Conservation (phyloP, 2,113 vertebrate species). For the Dicerorhinus sumatrensis region DNA sequence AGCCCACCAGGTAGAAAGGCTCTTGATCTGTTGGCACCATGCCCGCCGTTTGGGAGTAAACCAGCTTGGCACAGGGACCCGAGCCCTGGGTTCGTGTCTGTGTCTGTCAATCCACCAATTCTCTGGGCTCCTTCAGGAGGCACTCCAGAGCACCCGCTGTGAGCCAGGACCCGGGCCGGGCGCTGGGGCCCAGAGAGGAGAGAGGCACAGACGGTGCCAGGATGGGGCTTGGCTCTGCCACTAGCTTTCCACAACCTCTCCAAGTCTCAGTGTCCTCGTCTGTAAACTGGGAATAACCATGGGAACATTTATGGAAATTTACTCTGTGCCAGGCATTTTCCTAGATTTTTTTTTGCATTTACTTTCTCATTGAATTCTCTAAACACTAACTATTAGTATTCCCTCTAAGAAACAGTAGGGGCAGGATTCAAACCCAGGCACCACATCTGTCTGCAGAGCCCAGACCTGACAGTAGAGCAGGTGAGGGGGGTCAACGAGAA, state of each 20-base stretch:
- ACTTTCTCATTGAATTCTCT: slow-evolving; percentile 32
- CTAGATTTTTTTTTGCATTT: neutral
- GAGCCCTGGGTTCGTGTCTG: neutral
- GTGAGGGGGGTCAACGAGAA: neutral
- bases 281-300: neutral
- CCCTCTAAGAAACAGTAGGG: neutral
- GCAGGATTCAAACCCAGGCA: neutral
- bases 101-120: neutral
- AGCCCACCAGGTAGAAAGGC: neutral
- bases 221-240: neutral
- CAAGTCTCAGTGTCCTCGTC: neutral
- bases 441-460: neutral
- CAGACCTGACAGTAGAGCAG: neutral
- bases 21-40: neutral
- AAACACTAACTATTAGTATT: neutral
- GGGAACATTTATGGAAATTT: neutral
- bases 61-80: neutral
- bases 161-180: neutral
- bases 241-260: neutral
- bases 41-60: neutral
- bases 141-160: neutral
- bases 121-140: neutral
- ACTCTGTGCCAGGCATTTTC: neutral
- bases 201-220: neutral
- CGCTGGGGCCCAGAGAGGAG: neutral